Evolutionary conservation across 2,888 invertebrate genomes (phyloP).

Genomic region (Toxonevra muliebris): DNA sequence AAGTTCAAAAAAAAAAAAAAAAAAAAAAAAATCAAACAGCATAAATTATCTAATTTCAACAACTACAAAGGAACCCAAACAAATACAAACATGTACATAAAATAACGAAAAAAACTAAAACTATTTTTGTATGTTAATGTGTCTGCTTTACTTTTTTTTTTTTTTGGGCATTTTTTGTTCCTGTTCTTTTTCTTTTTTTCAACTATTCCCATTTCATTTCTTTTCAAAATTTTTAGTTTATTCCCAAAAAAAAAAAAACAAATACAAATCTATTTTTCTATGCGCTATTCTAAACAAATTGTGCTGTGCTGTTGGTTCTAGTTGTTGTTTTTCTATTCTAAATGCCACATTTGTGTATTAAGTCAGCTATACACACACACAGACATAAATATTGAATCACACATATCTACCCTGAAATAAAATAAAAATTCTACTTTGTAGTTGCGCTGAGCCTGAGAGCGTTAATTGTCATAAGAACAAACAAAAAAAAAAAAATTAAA

Average conservation of each 20-base stretch:
- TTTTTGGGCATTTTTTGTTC: neutral
- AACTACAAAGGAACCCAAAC: neutral
- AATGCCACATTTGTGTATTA: neutral
- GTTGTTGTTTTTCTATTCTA: neutral
- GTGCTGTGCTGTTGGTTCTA: neutral
- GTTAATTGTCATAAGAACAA: neutral
- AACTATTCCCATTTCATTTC: no score
- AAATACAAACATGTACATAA: neutral
- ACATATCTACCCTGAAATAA: slow-evolving; percentile 33
- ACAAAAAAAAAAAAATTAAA: neutral
- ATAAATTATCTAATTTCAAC: neutral
- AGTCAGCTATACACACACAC: slow-evolving; percentile 34
- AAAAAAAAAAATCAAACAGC: slow-evolving; percentile 4
- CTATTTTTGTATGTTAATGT: slow-evolving; percentile 26
- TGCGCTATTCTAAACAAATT: neutral
- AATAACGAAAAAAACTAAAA: slow-evolving; percentile 8
- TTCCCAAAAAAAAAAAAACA: neutral
- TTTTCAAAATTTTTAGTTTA: neutral
- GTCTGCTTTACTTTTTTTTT: slow-evolving; percentile 9
- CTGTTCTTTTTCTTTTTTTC: no score
- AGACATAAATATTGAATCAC: neutral
- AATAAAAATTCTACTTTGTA: neutral
- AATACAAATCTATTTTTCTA: neutral
- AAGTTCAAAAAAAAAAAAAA: no score
- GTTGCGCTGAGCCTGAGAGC: no score